phyloP scores from a whole-genome alignment of 1,140 invertebrate species.

The Xylocopa sonorina region DNA sequence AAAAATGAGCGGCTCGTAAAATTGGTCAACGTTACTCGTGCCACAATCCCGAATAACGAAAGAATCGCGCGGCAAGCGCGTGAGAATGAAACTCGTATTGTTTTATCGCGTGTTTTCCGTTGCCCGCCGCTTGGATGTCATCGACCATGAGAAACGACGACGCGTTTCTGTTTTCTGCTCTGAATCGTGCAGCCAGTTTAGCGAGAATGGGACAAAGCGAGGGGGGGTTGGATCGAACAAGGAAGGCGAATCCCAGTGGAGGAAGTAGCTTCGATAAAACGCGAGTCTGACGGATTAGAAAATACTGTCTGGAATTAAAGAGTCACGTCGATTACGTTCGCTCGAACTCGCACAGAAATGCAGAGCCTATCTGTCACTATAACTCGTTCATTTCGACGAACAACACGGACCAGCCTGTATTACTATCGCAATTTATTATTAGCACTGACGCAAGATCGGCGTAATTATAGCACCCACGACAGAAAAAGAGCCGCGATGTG shows the following conservation, averaged over 20 bases:
- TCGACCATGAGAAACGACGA: slow-evolving; percentile 51
- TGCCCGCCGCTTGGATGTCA: slow-evolving; percentile 40
- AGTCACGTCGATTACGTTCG: no score
- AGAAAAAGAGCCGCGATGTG: not conserved
- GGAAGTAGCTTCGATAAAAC: not conserved
- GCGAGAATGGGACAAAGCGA: not conserved
- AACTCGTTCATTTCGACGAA: no score
- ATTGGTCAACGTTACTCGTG: slow-evolving; percentile 36
- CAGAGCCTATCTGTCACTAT: no score
- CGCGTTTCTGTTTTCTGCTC: slow-evolving; percentile 51
- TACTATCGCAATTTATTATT: no score
- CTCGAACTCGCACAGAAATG: no score
- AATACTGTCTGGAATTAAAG: no score
- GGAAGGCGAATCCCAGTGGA: not conserved
- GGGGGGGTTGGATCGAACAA: not conserved
- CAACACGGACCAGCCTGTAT: no score
- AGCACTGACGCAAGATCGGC: not conserved
- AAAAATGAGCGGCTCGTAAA: not conserved
- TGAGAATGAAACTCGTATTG: slow-evolving; percentile 52
- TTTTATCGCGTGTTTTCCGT: slow-evolving; percentile 36
- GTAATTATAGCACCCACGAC: not conserved
- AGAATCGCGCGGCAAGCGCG: slow-evolving; percentile 27
- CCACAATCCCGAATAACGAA: slow-evolving; percentile 42
- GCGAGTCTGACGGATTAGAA: not conserved
- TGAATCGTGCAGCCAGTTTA: slow-evolving; percentile 22